phyloP scores from a whole-genome alignment of 2,113 vertebrate genomes.

The Gopherus flavomarginatus region DNA sequence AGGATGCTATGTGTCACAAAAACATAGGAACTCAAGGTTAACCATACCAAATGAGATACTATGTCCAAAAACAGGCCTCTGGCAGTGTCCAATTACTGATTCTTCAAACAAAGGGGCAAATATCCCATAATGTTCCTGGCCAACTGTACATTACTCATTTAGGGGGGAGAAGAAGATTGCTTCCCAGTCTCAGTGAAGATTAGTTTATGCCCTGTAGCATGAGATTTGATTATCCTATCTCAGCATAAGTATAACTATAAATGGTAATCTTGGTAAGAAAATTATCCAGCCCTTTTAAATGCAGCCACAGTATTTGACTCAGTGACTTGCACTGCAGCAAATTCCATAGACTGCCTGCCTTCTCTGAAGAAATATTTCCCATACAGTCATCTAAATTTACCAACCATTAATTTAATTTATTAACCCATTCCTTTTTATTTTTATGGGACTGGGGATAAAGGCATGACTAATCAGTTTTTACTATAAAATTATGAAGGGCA shows the following conservation, averaged over 20 bases:
- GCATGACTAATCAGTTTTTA: neutral
- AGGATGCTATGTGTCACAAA: neutral
- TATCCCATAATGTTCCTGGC: neutral
- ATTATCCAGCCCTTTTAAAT: neutral
- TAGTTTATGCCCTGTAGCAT: neutral
- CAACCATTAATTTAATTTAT: neutral
- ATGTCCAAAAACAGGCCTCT: neutral
- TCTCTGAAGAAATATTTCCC: neutral
- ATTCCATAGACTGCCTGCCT: neutral
- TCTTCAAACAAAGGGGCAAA: neutral
- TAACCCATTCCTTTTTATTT: neutral
- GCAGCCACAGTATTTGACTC: neutral
- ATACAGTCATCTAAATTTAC: neutral
- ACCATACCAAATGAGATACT: fast-evolving
- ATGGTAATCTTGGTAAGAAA: neutral
- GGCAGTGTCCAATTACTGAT: neutral
- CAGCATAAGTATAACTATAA: neutral
- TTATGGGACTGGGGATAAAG: neutral
- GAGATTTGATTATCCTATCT: constrained; percentile 25
- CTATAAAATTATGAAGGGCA: constrained; percentile 10
- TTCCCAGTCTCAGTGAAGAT: neutral
- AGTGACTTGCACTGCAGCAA: neutral
- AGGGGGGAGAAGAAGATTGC: neutral
- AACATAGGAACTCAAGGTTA: fast-evolving
- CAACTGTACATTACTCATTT: neutral